Conservation (phyloP, 1,140 invertebrate species). For the Agrypnia vestita region DNA sequence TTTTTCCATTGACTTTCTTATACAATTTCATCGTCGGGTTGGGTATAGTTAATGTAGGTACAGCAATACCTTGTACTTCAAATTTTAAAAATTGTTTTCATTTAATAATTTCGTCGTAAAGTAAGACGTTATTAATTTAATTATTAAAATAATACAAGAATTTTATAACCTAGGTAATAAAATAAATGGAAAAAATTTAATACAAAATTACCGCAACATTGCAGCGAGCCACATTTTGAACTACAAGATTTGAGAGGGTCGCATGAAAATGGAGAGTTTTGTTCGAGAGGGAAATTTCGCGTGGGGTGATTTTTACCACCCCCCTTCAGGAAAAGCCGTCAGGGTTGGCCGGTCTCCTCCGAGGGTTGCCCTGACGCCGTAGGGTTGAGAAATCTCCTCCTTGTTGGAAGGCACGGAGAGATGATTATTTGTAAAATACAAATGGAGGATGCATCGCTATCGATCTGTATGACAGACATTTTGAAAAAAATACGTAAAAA, state of each 20-base stretch:
- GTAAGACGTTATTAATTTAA: not conserved
- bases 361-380: conserved; percentile 21
- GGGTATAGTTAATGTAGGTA: too few relatives aligned
- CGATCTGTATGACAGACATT: not conserved
- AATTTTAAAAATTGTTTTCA: too few relatives aligned
- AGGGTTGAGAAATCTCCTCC: not conserved
- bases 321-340: conserved; percentile 48
- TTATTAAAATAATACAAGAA: not conserved
- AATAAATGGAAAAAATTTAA: not conserved
- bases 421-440: conserved; percentile 51
- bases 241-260: conserved; percentile 43
- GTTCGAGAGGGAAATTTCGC: conserved; percentile 57
- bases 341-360: conserved; percentile 42
- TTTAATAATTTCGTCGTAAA: too few relatives aligned
- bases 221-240: conserved; percentile 42
- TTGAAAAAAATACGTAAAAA: too few relatives aligned
- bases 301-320: conserved; percentile 55
- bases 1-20: too few relatives aligned
- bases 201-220: not conserved
- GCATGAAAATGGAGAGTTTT: conserved; percentile 59
- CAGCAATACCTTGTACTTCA: too few relatives aligned
- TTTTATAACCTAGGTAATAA: not conserved
- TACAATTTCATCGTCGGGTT: too few relatives aligned
- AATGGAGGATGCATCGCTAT: conserved; percentile 43
- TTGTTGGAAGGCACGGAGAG: conserved; percentile 12